A percentile compares a stretch with the other conserved stretches of the same genome.
Conservation (phyloP, 2,113 vertebrate species). For the Odocoileus virginianus region DNA sequence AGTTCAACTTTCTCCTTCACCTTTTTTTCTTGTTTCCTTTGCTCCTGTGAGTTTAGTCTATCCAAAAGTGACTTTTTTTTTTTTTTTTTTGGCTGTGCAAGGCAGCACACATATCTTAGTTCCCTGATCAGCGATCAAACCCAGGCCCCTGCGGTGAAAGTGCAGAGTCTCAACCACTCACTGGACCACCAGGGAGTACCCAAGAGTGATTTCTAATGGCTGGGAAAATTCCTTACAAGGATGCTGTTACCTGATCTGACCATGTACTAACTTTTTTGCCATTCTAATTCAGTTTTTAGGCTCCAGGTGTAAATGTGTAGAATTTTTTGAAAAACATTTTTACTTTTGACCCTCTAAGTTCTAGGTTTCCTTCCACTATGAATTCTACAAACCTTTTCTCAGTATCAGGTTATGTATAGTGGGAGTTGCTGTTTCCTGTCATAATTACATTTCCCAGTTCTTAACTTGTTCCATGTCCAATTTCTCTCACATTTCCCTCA, state of each 20-base stretch:
- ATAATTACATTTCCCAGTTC: not conserved
- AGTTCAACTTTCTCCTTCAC: slow-evolving; percentile 15
- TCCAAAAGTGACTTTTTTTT: not conserved
- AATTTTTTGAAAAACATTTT: not conserved
- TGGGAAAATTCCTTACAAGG: not conserved
- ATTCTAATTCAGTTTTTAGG: not conserved
- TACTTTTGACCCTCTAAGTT: not conserved
- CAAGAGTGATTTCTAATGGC: not conserved
- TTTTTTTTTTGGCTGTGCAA: not conserved
- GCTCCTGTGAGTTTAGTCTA: not conserved
- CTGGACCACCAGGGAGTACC: not conserved
- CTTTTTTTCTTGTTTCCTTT: not conserved
- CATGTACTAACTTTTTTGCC: not conserved
- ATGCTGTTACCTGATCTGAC: not conserved
- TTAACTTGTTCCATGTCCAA: not conserved
- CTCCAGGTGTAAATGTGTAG: not conserved
- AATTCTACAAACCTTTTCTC: not conserved
- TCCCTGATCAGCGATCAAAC: not conserved
- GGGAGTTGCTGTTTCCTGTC: not conserved
- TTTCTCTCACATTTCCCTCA: not conserved
- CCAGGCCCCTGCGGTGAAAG: not conserved
- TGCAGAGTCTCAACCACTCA: not conserved
- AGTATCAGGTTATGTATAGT: not conserved
- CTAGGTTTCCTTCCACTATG: not conserved
- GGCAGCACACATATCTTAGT: not conserved